Percentiles rank a stretch among this genome's conserved stretches.
Conservation (phyloP, 2,888 invertebrate genomes). For the Drosophila neoperkinsi region DNA sequence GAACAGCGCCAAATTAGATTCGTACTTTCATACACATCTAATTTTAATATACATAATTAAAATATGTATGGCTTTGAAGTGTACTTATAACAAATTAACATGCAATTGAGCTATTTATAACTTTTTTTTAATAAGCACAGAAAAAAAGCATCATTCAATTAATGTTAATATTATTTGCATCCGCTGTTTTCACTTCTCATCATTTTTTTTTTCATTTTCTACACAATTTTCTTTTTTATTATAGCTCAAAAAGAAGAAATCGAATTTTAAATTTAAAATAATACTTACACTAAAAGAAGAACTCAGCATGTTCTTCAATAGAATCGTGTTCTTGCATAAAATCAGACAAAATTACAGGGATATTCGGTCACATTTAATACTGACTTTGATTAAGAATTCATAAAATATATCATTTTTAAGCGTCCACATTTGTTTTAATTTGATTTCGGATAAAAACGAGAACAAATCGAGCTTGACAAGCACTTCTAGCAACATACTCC, state of each 20-base stretch:
- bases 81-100: conserved; percentile 54
- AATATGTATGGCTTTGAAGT: neutral
- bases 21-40: neutral
- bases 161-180: conserved; percentile 1
- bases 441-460: neutral
- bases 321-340: neutral
- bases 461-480: neutral
- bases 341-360: too few relatives aligned
- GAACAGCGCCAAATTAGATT: neutral
- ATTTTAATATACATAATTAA: neutral
- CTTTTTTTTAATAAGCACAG: conserved; percentile 50
- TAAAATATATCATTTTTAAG: neutral
- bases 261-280: neutral
- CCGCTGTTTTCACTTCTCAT: conserved; percentile 19
- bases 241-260: neutral
- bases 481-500: neutral
- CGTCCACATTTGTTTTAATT: neutral
- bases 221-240: conserved; percentile 17
- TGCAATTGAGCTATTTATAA: conserved; percentile 63
- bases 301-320: too few relatives aligned
- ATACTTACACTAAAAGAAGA: neutral
- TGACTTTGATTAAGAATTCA: neutral
- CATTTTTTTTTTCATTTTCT: conserved; percentile 15
- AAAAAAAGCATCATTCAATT: conserved; percentile 35
- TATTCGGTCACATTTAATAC: neutral